Evolutionary conservation across 2,797 vertebrate genomes (phyloP).

Genomic region (Syndactyla subalaris): DNA sequence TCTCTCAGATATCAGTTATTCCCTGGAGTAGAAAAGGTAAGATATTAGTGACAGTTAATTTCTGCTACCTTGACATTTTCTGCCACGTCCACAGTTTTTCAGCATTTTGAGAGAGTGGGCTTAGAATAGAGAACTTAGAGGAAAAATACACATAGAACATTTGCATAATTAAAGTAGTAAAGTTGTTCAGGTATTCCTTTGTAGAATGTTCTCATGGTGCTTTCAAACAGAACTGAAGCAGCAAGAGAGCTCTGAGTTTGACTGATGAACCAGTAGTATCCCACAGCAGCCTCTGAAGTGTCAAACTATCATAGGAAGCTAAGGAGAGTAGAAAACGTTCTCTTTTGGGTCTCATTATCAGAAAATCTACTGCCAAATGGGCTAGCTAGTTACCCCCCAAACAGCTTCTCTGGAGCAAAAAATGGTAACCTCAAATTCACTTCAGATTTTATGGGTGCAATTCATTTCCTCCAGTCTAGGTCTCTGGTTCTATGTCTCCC

Average conservation of each 20-base stretch:
- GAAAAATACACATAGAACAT: not conserved
- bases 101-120: not conserved
- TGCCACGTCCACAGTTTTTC: not conserved
- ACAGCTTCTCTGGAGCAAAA: not conserved
- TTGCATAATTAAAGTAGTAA: not conserved
- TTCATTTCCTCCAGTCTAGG: not conserved
- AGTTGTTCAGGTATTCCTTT: not conserved
- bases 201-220: not conserved
- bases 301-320: not conserved
- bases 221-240: not conserved
- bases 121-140: not conserved
- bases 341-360: not conserved
- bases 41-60: not conserved
- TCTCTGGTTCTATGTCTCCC: not conserved
- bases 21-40: not conserved
- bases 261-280: not conserved
- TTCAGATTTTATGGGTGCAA: not conserved
- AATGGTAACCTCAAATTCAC: not conserved
- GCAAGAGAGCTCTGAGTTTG: not conserved
- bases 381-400: not conserved
- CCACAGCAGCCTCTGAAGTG: not conserved
- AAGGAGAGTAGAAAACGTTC: not conserved
- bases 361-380: not conserved
- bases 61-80: not conserved
- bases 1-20: not conserved